phyloP scores from a whole-genome alignment of 2,797 vertebrate species.

The Gouania willdenowi region DNA sequence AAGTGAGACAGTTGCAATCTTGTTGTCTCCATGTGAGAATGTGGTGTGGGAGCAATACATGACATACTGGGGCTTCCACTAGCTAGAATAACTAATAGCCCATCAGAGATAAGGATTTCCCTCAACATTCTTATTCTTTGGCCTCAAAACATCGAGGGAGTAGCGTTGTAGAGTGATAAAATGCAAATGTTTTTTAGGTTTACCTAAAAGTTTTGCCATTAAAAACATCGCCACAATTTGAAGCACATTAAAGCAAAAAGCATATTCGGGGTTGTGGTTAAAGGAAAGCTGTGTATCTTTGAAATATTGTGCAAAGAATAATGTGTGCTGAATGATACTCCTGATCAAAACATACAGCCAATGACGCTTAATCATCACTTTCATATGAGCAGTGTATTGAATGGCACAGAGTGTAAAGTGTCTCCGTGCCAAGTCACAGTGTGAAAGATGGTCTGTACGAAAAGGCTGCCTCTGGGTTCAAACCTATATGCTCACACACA shows the following conservation, averaged over 20 bases:
- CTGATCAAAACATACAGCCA: too few species aligned
- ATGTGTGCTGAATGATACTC: too few species aligned
- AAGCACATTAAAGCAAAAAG: too few species aligned
- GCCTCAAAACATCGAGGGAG: constrained; percentile 53
- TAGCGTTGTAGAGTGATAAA: too few species aligned
- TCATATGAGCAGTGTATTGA: constrained; percentile 24
- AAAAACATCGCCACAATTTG: too few species aligned
- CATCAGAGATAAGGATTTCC: constrained; percentile 62
- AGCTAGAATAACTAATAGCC: constrained; percentile 73
- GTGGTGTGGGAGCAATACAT: constrained; percentile 61
- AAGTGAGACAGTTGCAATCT: constrained; percentile 49
- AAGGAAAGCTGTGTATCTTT: too few species aligned
- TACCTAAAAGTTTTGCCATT: too few species aligned
- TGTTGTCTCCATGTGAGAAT: constrained; percentile 53
- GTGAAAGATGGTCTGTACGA: constrained; percentile 10
- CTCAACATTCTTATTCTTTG: constrained; percentile 61
- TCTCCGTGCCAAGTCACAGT: constrained; percentile 30
- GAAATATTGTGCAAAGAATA: too few species aligned
- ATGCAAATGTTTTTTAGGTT: too few species aligned
- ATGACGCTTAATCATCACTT: constrained; percentile 14
- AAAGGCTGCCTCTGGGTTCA: constrained; percentile 18
- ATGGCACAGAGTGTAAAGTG: constrained; percentile 17
- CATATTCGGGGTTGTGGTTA: too few species aligned
- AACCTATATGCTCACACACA: constrained; percentile 11
- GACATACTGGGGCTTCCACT: constrained; percentile 66